These are phyloP conservation scores for Heptranchias perlo DNA, from an alignment of 2,113 vertebrate species.

Conservation along the genomic window DNA sequence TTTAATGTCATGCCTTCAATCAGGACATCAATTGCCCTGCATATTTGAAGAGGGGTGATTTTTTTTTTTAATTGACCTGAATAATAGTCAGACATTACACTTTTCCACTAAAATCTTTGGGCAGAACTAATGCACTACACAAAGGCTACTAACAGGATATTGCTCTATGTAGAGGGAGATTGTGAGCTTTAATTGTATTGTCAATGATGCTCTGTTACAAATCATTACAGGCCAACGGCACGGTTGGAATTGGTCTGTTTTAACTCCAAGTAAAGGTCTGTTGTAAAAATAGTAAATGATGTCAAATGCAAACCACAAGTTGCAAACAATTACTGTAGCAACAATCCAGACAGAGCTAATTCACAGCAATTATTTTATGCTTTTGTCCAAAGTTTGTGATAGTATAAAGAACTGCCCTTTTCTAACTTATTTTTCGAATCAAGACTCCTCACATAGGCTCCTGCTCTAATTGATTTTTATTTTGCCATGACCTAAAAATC, in stretches of 20 bases:
- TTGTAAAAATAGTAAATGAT: slow-evolving; percentile 7
- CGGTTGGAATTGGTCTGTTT: neutral
- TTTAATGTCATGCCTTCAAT: no score
- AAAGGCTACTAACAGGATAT: neutral
- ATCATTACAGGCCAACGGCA: neutral
- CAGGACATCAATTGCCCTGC: no score
- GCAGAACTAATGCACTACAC: no score
- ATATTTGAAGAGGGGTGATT: no score
- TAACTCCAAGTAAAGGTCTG: neutral
- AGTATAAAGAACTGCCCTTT: neutral
- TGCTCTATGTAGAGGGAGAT: neutral
- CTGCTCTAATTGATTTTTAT: neutral
- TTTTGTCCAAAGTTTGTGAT: neutral
- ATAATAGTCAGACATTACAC: no score
- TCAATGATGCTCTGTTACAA: neutral
- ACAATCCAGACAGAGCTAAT: neutral
- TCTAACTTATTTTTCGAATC: neutral
- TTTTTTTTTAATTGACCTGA: no score
- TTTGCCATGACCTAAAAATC: neutral
- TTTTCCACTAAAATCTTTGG: no score
- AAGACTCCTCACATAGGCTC: neutral
- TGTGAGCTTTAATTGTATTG: neutral
- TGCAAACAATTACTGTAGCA: neutral
- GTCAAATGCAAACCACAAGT: neutral
- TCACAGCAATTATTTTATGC: neutral